Evolutionary conservation across 2,113 vertebrate genomes (phyloP).

Genomic region (Cathartes aura): DNA sequence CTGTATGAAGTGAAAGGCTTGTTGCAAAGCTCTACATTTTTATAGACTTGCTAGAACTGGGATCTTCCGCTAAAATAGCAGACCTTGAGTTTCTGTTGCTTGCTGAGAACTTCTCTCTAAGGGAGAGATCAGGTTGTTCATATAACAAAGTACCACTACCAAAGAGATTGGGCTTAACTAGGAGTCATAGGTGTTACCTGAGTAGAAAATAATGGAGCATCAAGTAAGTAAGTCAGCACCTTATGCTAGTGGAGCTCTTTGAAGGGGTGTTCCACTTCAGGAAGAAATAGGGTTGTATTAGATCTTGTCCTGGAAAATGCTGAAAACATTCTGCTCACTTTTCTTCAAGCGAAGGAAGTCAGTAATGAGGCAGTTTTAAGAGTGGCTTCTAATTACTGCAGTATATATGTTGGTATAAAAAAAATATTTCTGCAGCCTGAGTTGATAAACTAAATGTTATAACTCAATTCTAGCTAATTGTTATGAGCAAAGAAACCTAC

Average conservation of each 20-base stretch:
- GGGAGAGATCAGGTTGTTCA: neutral
- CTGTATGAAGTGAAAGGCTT: neutral
- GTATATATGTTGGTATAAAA: neutral
- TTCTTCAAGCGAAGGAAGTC: neutral
- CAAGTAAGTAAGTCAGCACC: neutral
- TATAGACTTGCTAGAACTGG: neutral
- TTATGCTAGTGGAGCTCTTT: neutral
- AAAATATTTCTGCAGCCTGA: neutral
- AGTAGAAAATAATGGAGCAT: neutral
- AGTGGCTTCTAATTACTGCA: neutral
- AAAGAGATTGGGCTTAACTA: fast-evolving
- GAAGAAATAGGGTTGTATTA: neutral
- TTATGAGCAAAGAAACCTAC: neutral
- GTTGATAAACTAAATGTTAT: neutral
- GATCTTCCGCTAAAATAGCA: neutral
- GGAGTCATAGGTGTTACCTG: neutral
- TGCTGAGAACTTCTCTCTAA: neutral
- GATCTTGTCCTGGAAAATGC: neutral
- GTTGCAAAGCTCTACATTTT: neutral
- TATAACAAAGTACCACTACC: fast-evolving
- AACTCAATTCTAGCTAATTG: neutral
- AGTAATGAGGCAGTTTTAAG: neutral
- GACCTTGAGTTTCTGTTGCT: neutral
- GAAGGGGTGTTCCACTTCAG: neutral
- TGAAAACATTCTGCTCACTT: neutral